Base-by-base conservation (phyloP, 2,888 invertebrate genomes). In the Meteorus colon region DNA sequence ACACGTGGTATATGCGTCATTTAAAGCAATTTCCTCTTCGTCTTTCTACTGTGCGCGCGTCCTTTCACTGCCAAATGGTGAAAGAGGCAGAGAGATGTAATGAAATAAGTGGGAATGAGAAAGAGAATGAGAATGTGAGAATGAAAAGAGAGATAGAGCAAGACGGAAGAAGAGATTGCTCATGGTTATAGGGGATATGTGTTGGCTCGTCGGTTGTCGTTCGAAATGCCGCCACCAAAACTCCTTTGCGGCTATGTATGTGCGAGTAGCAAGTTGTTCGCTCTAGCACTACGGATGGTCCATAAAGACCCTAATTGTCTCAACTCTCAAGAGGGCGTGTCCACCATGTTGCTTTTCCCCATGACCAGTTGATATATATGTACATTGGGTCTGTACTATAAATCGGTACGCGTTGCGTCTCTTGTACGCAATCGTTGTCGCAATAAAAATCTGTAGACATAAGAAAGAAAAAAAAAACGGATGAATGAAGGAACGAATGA, bases 241-340 rank as follows among this genome's bases (percentile, higher is more conserved):
- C 78, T 78, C 75, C 80, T 80, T 77, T 76, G 78, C 78, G 78
- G 78, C 75, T 55, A 8, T 19, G 10, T 55, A 55, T 19, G 55
- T n/a, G 55, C 55, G 19, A 76, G 74, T 66, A 75, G 78, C 62
- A 62, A 63, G 41, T 63, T 48, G 63, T 41, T 63, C 27, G 29
- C 41, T 76, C 66, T 69, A 77, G 63, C 68, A 77, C 78, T 74
- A 75, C 73, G 74, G 78, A 72, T 76, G 77, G 80, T 73, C 83
- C 83, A 81, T 83, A 83, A 85, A 85, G 81, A 81, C 77, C 83
- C 82, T 85, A 85, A 85, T 85, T 85, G 85, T 85, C 84, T 82
- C 78, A 71, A 71, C 71, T 77, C 74, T 77, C 48, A 71, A 65
- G 75, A 76, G 77, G 65, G 62, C 41, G 70, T 48, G 77, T 48